Evolutionary conservation across 2,113 vertebrate genomes (phyloP).

Genomic region (Vombatus ursinus): DNA sequence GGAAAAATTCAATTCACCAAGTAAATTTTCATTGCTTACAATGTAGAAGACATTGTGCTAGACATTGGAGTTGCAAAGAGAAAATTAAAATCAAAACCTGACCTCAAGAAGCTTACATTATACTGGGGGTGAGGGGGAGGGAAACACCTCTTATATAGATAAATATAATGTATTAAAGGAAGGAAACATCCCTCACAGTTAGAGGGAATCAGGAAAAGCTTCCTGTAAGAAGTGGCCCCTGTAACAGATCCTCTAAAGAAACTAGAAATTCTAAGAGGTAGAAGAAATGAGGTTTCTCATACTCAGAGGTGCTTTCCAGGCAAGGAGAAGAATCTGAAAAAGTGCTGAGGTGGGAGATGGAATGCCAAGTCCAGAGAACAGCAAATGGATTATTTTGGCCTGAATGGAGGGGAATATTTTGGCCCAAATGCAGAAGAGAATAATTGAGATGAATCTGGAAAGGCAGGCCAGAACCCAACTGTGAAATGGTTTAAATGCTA

Average conservation of each 20-base stretch:
- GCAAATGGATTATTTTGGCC: not conserved
- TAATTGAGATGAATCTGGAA: not conserved
- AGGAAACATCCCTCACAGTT: not conserved
- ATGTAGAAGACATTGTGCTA: not conserved
- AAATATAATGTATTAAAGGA: not conserved
- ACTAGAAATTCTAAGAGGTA: not conserved
- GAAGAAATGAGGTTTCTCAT: not conserved
- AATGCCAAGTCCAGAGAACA: not conserved
- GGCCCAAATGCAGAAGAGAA: not conserved
- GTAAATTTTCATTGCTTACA: not conserved
- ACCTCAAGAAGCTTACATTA: not conserved
- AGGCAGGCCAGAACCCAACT: not conserved
- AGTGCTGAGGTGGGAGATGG: not conserved
- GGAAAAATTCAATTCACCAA: not conserved
- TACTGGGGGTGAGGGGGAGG: not conserved
- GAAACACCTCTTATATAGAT: not conserved
- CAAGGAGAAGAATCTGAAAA: not conserved
- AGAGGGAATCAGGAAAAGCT: not conserved
- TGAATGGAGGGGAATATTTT: not conserved
- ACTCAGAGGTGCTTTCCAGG: not conserved
- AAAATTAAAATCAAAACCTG: not conserved
- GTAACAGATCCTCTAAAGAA: not conserved
- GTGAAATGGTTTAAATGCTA: not conserved
- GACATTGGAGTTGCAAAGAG: not conserved
- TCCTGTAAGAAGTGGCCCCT: not conserved